These are phyloP conservation scores for Hemichromis elongatus DNA, from an alignment of 2,113 vertebrate genomes.

Conservation along the genomic window DNA sequence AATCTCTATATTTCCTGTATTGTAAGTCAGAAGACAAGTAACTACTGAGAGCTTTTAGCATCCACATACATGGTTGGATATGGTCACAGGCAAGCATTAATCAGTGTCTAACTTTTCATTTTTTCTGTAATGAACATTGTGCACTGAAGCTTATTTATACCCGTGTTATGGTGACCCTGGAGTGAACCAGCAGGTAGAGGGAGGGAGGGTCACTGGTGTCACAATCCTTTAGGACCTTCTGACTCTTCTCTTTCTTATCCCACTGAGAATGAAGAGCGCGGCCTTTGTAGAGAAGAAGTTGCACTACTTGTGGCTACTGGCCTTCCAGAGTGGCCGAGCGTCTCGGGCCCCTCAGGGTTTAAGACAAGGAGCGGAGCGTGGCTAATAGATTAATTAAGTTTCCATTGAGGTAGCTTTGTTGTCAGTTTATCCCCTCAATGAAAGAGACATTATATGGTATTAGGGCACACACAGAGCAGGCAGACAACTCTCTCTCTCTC, in stretches of 20 bases:
- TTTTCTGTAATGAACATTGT: neutral
- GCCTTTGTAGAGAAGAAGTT: conserved; percentile 48
- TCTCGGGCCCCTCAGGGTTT: conserved; percentile 32
- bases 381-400: conserved; percentile 67
- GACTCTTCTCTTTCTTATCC: conserved; percentile 38
- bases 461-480: neutral
- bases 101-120: neutral
- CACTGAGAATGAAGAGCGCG: conserved; percentile 34
- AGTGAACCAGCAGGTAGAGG: conserved; percentile 64
- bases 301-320: conserved; percentile 39
- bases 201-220: conserved; percentile 35
- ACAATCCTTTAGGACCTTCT: conserved; percentile 24
- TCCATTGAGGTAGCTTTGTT: conserved; percentile 59
- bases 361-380: neutral
- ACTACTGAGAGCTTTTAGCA: neutral
- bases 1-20: neutral
- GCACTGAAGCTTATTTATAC: neutral
- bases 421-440: conserved; percentile 59
- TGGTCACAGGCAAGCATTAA: neutral
- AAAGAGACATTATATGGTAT: conserved; percentile 64
- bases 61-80: neutral
- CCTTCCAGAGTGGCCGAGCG: conserved; percentile 11
- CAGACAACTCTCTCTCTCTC: neutral
- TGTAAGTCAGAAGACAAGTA: neutral
- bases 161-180: conserved; percentile 40